Conservation (phyloP, 2,113 vertebrate genomes). For the Crotalus tigris region DNA sequence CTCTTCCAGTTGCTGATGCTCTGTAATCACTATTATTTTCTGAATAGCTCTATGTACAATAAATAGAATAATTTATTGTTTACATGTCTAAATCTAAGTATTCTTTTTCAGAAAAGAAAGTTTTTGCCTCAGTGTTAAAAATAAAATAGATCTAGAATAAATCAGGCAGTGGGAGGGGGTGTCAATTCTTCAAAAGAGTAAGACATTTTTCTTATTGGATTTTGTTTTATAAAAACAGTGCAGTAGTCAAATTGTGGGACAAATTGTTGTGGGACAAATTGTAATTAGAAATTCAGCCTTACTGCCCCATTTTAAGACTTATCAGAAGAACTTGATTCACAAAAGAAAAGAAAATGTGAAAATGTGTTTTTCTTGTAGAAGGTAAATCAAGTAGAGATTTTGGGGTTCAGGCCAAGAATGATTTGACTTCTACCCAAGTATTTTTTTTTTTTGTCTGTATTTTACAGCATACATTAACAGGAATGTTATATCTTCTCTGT, state of each 20-base stretch:
- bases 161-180: not conserved
- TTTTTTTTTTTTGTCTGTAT: not conserved
- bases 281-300: not conserved
- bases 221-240: not conserved
- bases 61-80: slow-evolving; percentile 12
- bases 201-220: not conserved
- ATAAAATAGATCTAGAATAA: not conserved
- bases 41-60: not conserved
- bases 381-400: not conserved
- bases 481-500: not conserved
- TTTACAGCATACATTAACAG: not conserved
- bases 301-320: not conserved
- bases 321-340: not conserved
- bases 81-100: not conserved
- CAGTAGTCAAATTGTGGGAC: not conserved
- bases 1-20: not conserved
- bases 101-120: not conserved
- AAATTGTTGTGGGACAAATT: not conserved
- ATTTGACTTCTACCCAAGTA: not conserved
- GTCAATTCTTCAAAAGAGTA: not conserved
- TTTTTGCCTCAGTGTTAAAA: not conserved
- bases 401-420: not conserved
- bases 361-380: not conserved
- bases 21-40: slow-evolving; percentile 13
- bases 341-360: not conserved